phyloP scores from a whole-genome alignment of 2,888 invertebrate species.

The Aspidapion aeneum region DNA sequence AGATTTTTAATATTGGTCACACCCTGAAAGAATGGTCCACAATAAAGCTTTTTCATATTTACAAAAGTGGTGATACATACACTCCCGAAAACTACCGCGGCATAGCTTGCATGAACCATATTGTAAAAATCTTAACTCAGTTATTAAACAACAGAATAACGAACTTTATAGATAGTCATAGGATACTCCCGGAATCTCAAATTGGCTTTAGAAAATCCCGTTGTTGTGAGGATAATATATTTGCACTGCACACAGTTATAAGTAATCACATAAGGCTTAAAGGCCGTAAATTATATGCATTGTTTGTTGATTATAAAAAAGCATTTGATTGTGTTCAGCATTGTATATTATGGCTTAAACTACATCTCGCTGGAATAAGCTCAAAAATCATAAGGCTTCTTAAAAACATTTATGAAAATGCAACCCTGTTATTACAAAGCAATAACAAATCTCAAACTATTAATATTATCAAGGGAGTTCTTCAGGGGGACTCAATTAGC shows the following conservation, averaged over 20 bases:
- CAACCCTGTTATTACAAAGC: neutral
- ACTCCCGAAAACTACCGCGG: too few species aligned
- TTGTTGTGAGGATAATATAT: neutral
- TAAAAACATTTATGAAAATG: neutral
- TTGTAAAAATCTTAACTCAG: neutral
- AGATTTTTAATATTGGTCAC: too few species aligned
- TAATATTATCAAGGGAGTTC: neutral
- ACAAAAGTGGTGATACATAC: too few species aligned
- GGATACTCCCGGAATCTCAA: neutral
- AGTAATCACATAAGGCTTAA: neutral
- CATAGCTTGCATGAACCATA: too few species aligned
- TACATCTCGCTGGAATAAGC: neutral
- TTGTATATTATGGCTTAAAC: neutral
- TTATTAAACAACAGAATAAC: neutral
- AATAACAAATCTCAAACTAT: neutral
- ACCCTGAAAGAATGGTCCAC: too few species aligned
- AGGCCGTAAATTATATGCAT: too few species aligned
- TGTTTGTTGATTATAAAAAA: neutral
- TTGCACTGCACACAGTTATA: neutral
- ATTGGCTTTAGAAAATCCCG: neutral
- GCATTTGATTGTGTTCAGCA: neutral
- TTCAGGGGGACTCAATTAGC: neutral
- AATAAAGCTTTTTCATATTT: too few species aligned
- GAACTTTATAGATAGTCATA: neutral
- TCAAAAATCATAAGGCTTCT: neutral